Base-by-base conservation (phyloP, 37 sponge, comb jelly and placozoan species). In the Beroe forskalii region DNA sequence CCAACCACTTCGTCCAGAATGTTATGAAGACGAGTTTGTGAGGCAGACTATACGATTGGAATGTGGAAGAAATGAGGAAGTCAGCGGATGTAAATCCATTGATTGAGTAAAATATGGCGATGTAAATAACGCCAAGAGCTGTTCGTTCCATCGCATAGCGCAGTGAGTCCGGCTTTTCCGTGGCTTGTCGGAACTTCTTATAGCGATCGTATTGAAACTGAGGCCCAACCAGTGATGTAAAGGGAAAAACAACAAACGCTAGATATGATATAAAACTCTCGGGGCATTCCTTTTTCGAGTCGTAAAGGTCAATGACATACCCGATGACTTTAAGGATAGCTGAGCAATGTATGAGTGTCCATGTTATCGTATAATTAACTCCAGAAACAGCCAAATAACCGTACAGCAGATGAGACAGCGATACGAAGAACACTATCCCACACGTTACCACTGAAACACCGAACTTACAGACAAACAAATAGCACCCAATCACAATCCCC, bases 1-100 rank as follows among this genome's bases (percentile, higher is more conserved):
- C 35, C 27, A 80, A 23, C 86, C 86, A 80, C 86, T 80, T 80
- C 0, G 86, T 44, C 86, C 86, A 80, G 55, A 80, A 80, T 37
- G 86, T 80, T 0, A 80, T 41, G 86, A 44, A 80, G 55, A 80
- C 25, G 4, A 80, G 86, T 44, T 80, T 80, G 25, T 24, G 4
- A 48, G 86, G 86, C 28, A 80, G 28, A 44, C 55, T 44, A 19
- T 38, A 43, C 1, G 30, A 22, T n/a, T 35, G 55, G 55, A 80
- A 80, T 25, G 28, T 37, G 0, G 37, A 43, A 23, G 86, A 80
- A 14, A 80, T 41, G 25, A 80, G 14, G 25, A 80, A 41, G 31
- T 80, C 48, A 23, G 44, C 6, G 4, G 86, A 44, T 1, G 55
- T 80, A 30, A 80, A 80, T 0, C n/a, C 25, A 23, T 80, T 80